These are phyloP conservation scores for Platanista minor DNA, from an alignment of 2,113 vertebrate species.

Conservation along the genomic window DNA sequence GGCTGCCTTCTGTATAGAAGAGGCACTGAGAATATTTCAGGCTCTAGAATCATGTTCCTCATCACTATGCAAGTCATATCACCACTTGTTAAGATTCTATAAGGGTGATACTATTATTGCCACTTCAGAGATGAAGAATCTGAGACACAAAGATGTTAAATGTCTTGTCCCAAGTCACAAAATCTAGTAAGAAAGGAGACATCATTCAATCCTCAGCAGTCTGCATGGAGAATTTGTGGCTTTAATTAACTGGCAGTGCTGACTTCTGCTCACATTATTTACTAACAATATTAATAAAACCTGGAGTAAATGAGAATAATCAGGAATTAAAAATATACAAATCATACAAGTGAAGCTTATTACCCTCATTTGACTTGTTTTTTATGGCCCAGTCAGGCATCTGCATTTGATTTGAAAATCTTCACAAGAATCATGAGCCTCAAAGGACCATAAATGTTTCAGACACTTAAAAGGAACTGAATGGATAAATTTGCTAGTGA, in stretches of 20 bases:
- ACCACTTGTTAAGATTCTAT: background rate
- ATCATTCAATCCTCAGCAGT: background rate
- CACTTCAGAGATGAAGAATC: constrained; percentile 27
- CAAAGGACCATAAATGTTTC: constrained; percentile 31
- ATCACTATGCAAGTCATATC: background rate
- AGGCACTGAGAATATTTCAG: background rate
- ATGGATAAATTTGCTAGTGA: background rate
- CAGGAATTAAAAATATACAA: background rate
- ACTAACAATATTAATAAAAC: constrained; percentile 29
- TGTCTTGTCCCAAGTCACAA: background rate
- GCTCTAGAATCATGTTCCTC: background rate
- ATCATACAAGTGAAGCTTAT: constrained; percentile 25
- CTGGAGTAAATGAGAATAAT: constrained; percentile 8
- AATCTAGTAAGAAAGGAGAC: background rate
- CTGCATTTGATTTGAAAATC: constrained; percentile 56
- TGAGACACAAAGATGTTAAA: background rate
- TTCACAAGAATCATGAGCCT: constrained; percentile 42
- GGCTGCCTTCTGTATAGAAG: background rate
- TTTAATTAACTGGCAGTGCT: constrained; percentile 7
- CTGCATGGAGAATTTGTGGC: background rate
- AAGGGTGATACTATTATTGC: background rate
- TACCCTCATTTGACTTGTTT: constrained; percentile 20
- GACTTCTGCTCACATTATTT: constrained; percentile 31
- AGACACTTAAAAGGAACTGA: background rate
- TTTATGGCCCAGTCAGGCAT: background rate